Evolutionary conservation across 2,113 vertebrate genomes (phyloP), one percentile per base, ranked within the genome.

Genomic region (Siphamia tubifer): DNA sequence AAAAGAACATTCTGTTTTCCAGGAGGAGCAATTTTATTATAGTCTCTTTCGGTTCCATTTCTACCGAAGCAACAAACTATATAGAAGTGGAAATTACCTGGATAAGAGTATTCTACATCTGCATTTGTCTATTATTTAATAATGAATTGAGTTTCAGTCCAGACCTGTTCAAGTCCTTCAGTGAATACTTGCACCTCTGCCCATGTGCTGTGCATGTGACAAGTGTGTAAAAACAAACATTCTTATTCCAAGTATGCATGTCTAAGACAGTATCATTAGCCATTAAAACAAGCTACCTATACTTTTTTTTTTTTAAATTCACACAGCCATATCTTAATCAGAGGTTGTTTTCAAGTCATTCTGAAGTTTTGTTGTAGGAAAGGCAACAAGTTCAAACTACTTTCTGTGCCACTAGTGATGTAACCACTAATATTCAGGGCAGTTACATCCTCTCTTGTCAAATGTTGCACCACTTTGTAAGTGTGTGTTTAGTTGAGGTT

Each of bases 31-130:
- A 79, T 75, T 71, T 63, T n/a, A 68, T 56, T 47, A 39, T 32
- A 42, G 53, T 65, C 68, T 45, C 71, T 84, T 32, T 32, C 4
- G 10, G 31, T 12, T 51, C 71, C 60, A 58, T 72, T 83, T 77
- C 77, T 48, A 74, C 61, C 55, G 53, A 53, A 49, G 61, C 47
- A 55, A 58, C 68, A 61, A 72, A 84, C 82, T 60, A 68, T 83
- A 32, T 39, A 11, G 54, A 54, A 66, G 45, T 45, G 23, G 44
- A 31, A 49, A 54, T 71, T 32, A 17, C 55, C 52, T 60, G 8
- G 49, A 44, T 48, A 67, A 55, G 31, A 16, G 16, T 53, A 21
- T 28, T 39, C 15, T 43, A 35, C 13, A 25, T 55, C 39, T 34
- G 12, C 23, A 25, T 17, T 31, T 36, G 39, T 65, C 31, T 52